Evolutionary conservation across 1,140 invertebrate genomes (phyloP).

Genomic region (Trialeurodes vaporariorum): DNA sequence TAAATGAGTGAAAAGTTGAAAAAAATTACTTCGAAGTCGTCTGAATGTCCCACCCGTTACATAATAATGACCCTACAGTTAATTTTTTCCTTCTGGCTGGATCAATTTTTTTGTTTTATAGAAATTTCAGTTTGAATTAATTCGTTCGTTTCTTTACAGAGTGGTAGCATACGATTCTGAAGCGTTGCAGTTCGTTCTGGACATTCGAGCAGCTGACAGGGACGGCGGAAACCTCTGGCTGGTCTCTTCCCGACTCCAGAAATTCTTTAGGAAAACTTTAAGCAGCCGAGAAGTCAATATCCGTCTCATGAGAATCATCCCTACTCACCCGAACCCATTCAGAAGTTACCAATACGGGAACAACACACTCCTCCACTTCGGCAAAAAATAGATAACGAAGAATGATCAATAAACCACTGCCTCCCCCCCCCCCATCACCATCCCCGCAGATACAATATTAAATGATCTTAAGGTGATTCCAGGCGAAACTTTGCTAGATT

Average conservation of each 20-base stretch:
- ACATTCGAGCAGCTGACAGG: constrained; percentile 47
- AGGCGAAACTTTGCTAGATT: no score
- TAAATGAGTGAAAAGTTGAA: no score
- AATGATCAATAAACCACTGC: no score
- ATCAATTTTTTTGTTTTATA: not conserved
- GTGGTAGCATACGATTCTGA: constrained; percentile 54
- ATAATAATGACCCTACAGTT: not conserved
- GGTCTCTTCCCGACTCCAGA: constrained; percentile 59
- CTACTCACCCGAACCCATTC: not conserved
- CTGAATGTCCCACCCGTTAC: no score
- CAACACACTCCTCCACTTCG: not conserved
- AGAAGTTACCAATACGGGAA: not conserved
- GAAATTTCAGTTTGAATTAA: no score
- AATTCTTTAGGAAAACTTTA: constrained; percentile 53
- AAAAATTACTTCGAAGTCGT: no score
- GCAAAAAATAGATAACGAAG: not conserved
- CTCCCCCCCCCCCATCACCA: no score
- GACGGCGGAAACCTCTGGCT: constrained; percentile 56
- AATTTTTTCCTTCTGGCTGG: no score
- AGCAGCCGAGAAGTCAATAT: constrained; percentile 46
- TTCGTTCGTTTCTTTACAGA: constrained; percentile 38
- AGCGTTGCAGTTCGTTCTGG: constrained; percentile 58
- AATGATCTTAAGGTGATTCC: no score
- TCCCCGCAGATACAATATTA: no score
- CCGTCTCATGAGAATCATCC: constrained; percentile 42